Base-by-base conservation (phyloP, 2,113 vertebrate species). In the Lycaon pictus region DNA sequence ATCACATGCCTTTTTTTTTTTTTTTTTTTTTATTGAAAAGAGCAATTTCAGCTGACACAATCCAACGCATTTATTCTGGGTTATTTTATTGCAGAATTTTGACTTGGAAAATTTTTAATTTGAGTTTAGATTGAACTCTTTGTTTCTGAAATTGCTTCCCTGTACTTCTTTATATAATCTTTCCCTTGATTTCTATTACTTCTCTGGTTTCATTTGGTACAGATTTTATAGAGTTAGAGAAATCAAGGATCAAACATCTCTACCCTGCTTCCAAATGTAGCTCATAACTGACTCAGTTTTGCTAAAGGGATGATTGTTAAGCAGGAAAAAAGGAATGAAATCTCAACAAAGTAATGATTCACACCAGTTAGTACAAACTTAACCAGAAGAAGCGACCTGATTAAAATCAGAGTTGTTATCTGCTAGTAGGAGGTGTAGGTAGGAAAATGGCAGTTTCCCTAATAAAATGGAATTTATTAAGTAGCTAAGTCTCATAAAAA, bases 381-480 rank as follows among this genome's bases (percentile, higher is more conserved):
- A 80, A 56, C 80, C 35, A 85, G 72, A 76, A 94, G 86, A 83
- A 77, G 27, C 0, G 20, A 97, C 11, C 0, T 81, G 9, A 95
- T 60, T 69, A 32, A 15, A 92, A 91, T 87, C 67, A 27, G 7
- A 32, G 87, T 92, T 96, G 94, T n/a, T 97, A 97, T 20, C 53
- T 15, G 25, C 63, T 71, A 82, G 94, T 88, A 93, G 96, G 95
- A 98, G 97, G 96, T n/a, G 81, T 74, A 82, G 94, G 97, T 96
- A 96, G 97, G 94, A 97, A 97, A 86, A 93, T 77, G 95, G 90
- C 95, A 92, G 88, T 96, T 94, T 90, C 90, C 11, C 69, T 97
- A 90, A 97, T 95, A 58, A 83, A 76, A 85, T 3, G 37, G 79
- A 76, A 91, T 89, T 72, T 29, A 92, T 92, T 83, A 88, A 81